These are phyloP conservation scores for Strigamia transsilvanica DNA, from an alignment of 2,888 invertebrate genomes.

Conservation along the genomic window DNA sequence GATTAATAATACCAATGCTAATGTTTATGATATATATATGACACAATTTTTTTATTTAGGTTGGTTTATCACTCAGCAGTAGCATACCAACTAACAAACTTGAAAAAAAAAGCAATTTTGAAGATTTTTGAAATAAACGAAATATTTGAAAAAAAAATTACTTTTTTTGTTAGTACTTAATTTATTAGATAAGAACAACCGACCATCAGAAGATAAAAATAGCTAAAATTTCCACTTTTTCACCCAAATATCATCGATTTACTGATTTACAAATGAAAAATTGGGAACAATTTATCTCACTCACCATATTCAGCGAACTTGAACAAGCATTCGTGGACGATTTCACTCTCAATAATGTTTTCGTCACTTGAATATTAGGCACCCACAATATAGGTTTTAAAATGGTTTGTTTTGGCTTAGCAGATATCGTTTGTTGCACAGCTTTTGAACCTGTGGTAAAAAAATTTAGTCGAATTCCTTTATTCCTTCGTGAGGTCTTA, in stretches of 20 bases:
- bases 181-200: no score
- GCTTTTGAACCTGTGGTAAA: conserved; percentile 92
- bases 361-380: conserved; percentile 82
- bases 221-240: neutral
- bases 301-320: conserved; percentile 96
- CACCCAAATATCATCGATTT: neutral
- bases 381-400: conserved; percentile 94
- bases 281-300: conserved; percentile 90
- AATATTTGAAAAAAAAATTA: no score
- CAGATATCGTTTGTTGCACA: conserved; percentile 89
- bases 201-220: conserved; percentile 1
- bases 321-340: conserved; percentile 94
- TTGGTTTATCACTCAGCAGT: conserved; percentile 87
- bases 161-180: no score
- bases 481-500: conserved; percentile 79
- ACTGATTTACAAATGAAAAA: conserved; percentile 77
- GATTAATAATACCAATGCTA: conserved; percentile 87
- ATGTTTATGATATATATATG: conserved; percentile 95
- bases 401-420: conserved; percentile 96
- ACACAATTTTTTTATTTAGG: conserved; percentile 91
- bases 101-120: no score
- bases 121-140: no score
- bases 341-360: conserved; percentile 62
- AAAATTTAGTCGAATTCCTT: conserved; percentile 85
- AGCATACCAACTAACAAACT: no score